Evolutionary conservation across 2,888 invertebrate genomes (phyloP).

Genomic region (Pyrrhosoma nymphula): DNA sequence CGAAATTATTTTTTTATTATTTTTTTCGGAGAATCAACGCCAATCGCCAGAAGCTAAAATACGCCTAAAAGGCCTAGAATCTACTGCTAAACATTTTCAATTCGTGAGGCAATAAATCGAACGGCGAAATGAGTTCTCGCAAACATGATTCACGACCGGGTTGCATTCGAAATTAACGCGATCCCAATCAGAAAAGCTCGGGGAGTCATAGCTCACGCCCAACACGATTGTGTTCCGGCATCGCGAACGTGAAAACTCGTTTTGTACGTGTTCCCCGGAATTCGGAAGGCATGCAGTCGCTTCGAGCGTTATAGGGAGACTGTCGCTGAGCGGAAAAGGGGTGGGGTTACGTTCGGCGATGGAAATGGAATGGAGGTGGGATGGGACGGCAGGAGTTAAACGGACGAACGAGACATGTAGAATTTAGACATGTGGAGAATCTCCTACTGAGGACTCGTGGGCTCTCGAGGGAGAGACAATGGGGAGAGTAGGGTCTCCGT

Average conservation of each 20-base stretch:
- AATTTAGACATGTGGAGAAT: background rate
- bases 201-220: slow-evolving; percentile 27
- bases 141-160: background rate
- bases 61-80: background rate
- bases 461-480: background rate
- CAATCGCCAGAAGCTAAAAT: background rate
- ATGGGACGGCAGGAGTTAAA: background rate
- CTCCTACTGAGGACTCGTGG: slow-evolving; percentile 10
- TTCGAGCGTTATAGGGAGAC: background rate
- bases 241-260: background rate
- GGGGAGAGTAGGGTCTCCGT: too few relatives aligned
- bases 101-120: slow-evolving; percentile 2
- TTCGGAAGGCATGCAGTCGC: background rate
- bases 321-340: background rate
- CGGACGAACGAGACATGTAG: background rate
- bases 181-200: slow-evolving; percentile 16
- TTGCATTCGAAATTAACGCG: slow-evolving; percentile 25
- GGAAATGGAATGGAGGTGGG: background rate
- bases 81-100: slow-evolving; percentile 31
- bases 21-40: background rate
- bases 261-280: background rate
- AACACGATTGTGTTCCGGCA: slow-evolving; percentile 4
- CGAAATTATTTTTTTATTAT: background rate
- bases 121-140: slow-evolving; percentile 13
- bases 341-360: background rate